Conservation (phyloP, 2,113 vertebrate species). For the Octodon degus region DNA sequence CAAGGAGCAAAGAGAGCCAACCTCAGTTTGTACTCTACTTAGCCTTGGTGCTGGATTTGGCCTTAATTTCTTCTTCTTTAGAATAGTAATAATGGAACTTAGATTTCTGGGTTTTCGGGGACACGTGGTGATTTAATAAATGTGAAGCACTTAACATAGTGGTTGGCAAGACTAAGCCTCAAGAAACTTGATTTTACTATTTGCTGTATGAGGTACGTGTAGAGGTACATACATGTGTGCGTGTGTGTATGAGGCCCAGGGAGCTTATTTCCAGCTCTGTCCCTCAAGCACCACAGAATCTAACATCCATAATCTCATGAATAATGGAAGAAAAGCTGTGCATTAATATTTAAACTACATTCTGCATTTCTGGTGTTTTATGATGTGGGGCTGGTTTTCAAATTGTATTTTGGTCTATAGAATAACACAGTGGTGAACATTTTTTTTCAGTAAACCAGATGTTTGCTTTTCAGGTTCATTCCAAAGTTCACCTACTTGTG, state of each 20-base stretch:
- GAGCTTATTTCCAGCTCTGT: background rate
- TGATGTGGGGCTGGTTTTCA: background rate
- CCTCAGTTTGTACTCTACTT: background rate
- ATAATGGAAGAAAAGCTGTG: conserved; percentile 38
- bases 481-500: background rate
- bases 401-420: background rate
- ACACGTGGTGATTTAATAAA: background rate
- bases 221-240: background rate
- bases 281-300: background rate
- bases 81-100: background rate
- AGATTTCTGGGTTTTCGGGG: background rate
- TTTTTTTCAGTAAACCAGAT: background rate
- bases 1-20: background rate
- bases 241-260: background rate
- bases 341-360: conserved; percentile 54
- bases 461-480: background rate
- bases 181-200: background rate
- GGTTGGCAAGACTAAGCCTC: background rate
- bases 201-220: accelerated
- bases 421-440: background rate
- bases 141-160: background rate
- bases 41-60: background rate
- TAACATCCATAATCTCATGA: conserved; percentile 20
- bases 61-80: background rate
- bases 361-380: background rate